phyloP scores from a whole-genome alignment of 2,888 invertebrate genomes.

The Lacanobia wlatinum region DNA sequence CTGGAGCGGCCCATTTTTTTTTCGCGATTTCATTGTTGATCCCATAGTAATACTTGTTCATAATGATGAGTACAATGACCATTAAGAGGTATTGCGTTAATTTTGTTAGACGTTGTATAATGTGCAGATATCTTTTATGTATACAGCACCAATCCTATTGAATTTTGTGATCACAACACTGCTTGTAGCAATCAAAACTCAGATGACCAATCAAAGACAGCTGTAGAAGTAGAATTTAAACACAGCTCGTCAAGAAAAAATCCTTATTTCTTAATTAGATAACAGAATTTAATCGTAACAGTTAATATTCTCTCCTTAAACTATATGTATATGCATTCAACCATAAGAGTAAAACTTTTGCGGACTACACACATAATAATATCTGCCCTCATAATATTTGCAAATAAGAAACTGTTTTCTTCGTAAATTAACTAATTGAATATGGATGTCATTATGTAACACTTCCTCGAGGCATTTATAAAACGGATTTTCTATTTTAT shows the following conservation, averaged over 20 bases:
- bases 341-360: constrained; percentile 15
- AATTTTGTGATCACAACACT: neutral
- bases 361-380: neutral
- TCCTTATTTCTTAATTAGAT: neutral
- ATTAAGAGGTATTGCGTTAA: no score
- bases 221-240: neutral
- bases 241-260: neutral
- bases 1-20: no score
- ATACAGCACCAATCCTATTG: neutral
- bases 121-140: rapidly evolving
- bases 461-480: constrained; percentile 28
- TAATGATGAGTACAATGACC: no score
- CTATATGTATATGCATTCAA: neutral
- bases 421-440: constrained; percentile 29
- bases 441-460: constrained; percentile 44
- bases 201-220: neutral
- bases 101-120: no score
- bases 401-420: constrained; percentile 15
- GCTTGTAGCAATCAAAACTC: neutral
- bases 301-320: neutral
- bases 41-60: no score
- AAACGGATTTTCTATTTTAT: constrained; percentile 16
- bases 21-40: no score
- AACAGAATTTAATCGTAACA: neutral
- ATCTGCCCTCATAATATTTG: constrained; percentile 43